Evolutionary conservation across 1,140 invertebrate genomes (phyloP).

Genomic region (Drosophila tropicalis): DNA sequence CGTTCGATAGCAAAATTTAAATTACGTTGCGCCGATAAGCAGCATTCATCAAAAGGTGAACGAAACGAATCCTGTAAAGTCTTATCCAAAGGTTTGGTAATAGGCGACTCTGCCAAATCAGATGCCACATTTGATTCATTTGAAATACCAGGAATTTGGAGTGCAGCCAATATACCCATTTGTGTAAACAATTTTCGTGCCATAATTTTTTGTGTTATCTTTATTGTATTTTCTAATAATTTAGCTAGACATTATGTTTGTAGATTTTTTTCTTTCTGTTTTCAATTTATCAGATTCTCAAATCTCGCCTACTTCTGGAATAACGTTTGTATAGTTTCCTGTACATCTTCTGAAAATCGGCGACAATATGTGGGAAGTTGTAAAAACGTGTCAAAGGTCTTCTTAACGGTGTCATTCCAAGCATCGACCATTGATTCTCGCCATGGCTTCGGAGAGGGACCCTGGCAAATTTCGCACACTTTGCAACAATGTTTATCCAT

Average conservation of each 20-base stretch:
- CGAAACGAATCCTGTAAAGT: background rate
- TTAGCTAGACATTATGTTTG: background rate
- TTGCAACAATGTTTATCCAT: constrained; percentile 26
- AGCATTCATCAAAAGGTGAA: background rate
- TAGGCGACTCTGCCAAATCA: no score
- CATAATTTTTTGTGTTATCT: constrained; percentile 20
- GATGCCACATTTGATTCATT: background rate
- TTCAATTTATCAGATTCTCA: background rate
- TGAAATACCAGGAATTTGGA: background rate
- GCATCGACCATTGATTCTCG: constrained; percentile 37
- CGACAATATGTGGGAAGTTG: constrained; percentile 16
- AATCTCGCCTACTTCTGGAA: background rate
- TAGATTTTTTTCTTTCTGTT: background rate
- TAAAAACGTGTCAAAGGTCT: constrained; percentile 6
- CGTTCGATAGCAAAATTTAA: constrained; percentile 37
- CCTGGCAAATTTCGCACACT: constrained; percentile 8
- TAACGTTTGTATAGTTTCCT: background rate
- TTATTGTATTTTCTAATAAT: background rate
- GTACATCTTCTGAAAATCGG: constrained; percentile 24
- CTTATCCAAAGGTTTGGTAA: background rate
- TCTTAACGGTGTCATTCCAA: constrained; percentile 46
- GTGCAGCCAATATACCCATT: constrained; percentile 24
- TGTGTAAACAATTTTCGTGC: constrained; percentile 25
- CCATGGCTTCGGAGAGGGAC: constrained; percentile 25
- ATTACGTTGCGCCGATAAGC: constrained; percentile 4